Evolutionary conservation across 2,113 vertebrate genomes (phyloP), one percentile per base, ranked within the genome.

Genomic region (Pelmatolapia mariae): DNA sequence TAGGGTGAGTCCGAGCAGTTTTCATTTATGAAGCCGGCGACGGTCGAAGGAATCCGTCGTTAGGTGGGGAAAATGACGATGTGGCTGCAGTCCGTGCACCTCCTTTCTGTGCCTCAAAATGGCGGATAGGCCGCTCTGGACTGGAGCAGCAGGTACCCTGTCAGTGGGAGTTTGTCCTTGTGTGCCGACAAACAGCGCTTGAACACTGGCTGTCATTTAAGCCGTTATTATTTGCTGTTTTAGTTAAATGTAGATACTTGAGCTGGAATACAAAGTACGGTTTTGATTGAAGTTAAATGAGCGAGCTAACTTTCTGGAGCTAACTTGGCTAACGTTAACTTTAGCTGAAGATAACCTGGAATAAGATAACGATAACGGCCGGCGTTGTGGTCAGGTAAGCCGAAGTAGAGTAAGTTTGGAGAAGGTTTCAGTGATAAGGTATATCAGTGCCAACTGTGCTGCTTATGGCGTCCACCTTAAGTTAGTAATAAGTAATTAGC

Each of bases 81-180:
- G 96, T 96, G 95, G 95, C 95, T 95, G 90, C 92, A 93, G 93
- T 91, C 93, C 94, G 80, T 95, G 94, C 94, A 91, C 94, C 96
- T 96, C 95, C 95, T 96, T 96, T 95, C 94, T 95, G 87, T 95
- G 95, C 95, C 96, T 97, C 96, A 97, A 97, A 97, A 97, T 97
- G 97, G 97, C 97, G 96, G 96, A 92, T 56, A 93, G 96, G 96
- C 96, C 95, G 96, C 94, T 96, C 68, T 68, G 92, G 84, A 90
- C 91, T 56, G 95, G 73, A 93, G 90, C 94, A 95, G 96, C 94
- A 95, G 94, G 94, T 95, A 94, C 73, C 90, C 76, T 92, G 79
- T 87, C 90, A 85, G 47, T 38, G 15, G 16, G 84, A 88, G 76
- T 89, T 88, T 85, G 82, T 61, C 19, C n/a, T 40, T 40, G n/a